A percentile compares a stretch with the other conserved stretches of the same genome.
These are phyloP conservation scores for Sylvilagus bachmani DNA, from an alignment of 2,113 vertebrate genomes.

Conservation along the genomic window DNA sequence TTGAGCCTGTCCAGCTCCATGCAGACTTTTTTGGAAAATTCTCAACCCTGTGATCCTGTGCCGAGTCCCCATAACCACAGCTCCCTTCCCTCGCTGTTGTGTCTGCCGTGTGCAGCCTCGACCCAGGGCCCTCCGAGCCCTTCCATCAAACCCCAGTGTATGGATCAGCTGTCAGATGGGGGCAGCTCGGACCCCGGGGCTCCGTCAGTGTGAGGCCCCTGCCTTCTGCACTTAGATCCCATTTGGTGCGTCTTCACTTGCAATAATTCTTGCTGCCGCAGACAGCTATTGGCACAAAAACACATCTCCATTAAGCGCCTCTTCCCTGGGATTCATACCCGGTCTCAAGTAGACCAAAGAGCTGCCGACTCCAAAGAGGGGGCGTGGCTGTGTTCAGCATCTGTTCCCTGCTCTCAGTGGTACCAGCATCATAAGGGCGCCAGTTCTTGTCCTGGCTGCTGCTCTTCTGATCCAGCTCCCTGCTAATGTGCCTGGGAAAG, in stretches of 20 bases:
- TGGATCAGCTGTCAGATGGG: slow-evolving; percentile 79
- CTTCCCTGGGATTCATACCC: not conserved
- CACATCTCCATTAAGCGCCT: slow-evolving; percentile 15
- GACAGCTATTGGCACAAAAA: not conserved
- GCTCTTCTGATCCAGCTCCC: too few relatives aligned
- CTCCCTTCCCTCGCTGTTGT: not conserved
- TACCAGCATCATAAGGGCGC: not conserved
- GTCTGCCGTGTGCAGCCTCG: slow-evolving; percentile 66
- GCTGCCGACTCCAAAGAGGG: not conserved
- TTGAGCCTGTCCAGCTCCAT: not conserved
- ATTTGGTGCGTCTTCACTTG: slow-evolving; percentile 58
- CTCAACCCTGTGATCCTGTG: not conserved
- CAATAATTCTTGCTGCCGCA: slow-evolving; percentile 57
- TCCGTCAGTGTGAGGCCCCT: slow-evolving; percentile 67
- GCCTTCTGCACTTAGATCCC: slow-evolving; percentile 7
- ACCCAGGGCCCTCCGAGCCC: slow-evolving; percentile 72
- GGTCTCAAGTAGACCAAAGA: not conserved
- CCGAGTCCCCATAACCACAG: not conserved
- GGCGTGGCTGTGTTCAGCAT: not conserved
- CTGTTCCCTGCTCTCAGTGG: not conserved
- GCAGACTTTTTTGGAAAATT: not conserved
- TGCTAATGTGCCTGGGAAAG: too few relatives aligned
- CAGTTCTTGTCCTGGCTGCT: too few relatives aligned
- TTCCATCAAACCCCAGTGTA: slow-evolving; percentile 76
- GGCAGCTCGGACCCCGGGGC: slow-evolving; percentile 41